Conservation (phyloP, 2,888 invertebrate genomes). For the Magallana nippona region DNA sequence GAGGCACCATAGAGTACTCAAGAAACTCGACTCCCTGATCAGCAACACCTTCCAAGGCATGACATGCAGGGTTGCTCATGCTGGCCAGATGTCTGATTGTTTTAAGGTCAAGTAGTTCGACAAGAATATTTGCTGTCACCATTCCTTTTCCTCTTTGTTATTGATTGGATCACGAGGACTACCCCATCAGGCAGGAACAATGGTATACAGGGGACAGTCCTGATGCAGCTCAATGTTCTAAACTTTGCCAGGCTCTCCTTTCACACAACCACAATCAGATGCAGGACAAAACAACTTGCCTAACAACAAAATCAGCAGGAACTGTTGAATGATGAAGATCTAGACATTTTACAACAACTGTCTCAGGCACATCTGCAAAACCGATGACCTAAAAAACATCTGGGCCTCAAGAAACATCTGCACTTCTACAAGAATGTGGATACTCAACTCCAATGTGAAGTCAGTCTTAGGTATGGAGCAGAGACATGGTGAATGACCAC, state of each 20-base stretch:
- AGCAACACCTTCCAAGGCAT: not conserved
- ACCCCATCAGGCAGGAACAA: conserved; percentile 6
- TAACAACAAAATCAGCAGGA: conserved; percentile 12
- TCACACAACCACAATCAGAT: not conserved
- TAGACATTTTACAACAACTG: too few relatives aligned
- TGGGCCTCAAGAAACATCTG: conserved; percentile 24
- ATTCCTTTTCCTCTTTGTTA: conserved; percentile 1
- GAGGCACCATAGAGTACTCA: conserved; percentile 42
- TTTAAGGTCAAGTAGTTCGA: conserved; percentile 28
- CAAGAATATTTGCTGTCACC: conserved; percentile 45
- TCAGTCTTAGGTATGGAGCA: conserved; percentile 12
- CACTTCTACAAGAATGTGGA: conserved; percentile 4
- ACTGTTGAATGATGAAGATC: too few relatives aligned
- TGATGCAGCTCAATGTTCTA: conserved; percentile 30
- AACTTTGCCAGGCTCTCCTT: conserved; percentile 36
- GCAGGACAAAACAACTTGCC: conserved; percentile 21
- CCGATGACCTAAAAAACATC: too few relatives aligned
- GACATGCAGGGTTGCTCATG: not conserved
- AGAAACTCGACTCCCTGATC: conserved; percentile 32
- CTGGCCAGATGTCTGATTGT: not conserved
- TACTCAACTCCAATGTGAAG: conserved; percentile 17
- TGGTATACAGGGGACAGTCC: conserved; percentile 42
- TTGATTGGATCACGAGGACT: conserved; percentile 29
- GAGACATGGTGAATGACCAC: conserved; percentile 17
- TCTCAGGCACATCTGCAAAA: too few relatives aligned